Base-by-base conservation (phyloP, 2,113 vertebrate species). In the Dipodomys spectabilis region DNA sequence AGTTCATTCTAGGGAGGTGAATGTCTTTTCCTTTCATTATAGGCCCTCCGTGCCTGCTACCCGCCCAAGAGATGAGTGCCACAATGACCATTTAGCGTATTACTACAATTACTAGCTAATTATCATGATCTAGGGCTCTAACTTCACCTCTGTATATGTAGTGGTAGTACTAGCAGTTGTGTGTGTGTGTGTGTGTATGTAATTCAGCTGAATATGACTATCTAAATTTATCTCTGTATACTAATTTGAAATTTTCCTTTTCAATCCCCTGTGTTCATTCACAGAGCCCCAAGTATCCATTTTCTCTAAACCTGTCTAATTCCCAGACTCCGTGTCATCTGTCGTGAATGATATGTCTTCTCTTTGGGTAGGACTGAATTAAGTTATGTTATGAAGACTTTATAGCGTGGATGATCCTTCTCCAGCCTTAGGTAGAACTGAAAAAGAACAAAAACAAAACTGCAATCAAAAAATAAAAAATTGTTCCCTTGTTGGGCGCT, bases 281-380 rank as follows among this genome's bases (percentile, higher is more conserved):
- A 10, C 10, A 83, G 30, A 86, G 39, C 68, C n/a, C 45, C 22
- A 27, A 68, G 15, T 44, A 45, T 45, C 7, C 13, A 64, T 30
- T 7, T 27, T 85, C 45, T 82, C 53, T 81, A 91, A 88, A 44
- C 2, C 13, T 88, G 20, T 15, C 18, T 45, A 62, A 27, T 11
- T 72, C 39, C n/a, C 27, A 94, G 45, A 44, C 74, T 25, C 69
- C 60, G 23, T 83, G 65, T n/a, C 30, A n/a, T 45, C 15, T 79
- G 67, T 68, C 30, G 53, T 62, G 49, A 72, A 64, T 72, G 44
- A 71, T 10, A 82, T 16, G 53, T 57, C 10, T 85, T 65, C 67
- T 92, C 15, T 89, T 95, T 69, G 30, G 39, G 23, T 53, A 91
- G 30, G 86, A 78, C 23, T 84, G 35, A 91, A 91, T n/a, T 89